Base-by-base conservation (phyloP, 2,797 vertebrate genomes). In the Hippoglossus hippoglossus region DNA sequence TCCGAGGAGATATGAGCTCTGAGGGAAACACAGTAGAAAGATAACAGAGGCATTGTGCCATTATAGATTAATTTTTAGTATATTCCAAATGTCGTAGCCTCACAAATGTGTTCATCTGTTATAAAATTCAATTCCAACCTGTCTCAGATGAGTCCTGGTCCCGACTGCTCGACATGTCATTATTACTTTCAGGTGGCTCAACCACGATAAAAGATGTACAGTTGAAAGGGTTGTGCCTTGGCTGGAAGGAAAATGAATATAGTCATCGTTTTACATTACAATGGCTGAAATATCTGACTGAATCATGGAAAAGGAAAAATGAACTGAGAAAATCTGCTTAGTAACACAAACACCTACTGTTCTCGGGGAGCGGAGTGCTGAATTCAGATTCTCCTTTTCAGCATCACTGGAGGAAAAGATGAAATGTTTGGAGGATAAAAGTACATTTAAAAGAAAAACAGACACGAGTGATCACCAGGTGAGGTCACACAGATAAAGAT, bases 151-250 rank as follows among this genome's bases (percentile, higher is more conserved):
- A 22, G 46, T 81, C 65, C 49, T 3, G 79, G 41, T 80, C 65
- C 49, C 3, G 80, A 62, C 52, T 52, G 36, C 56, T n/a, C 36
- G 70, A 55, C 22, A 12, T 9, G 36, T 85, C 75, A 5, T 77
- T 75, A 47, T 80, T 70, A 56, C 75, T 79, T 59, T 91, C 92
- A 75, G 88, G 51, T 49, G 73, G 59, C 52, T 94, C 92, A 19
- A 86, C 58, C 46, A 88, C 73, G 81, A 82, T 72, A 0, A 87
- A 68, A 44, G 92, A 92, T 8, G 88, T 63, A 0, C 73, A 86
- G 80, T 95, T 94, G 71, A 95, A 95, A 34, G 95, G 95, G 62
- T 95, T 95, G 75, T 89, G 91, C 55, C 94, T 94, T n/a, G 67
- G 82, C 94, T 95, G 44, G 7, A 86, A 83, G 66, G n/a, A 34